Evolutionary conservation across 2,888 invertebrate genomes (phyloP), one percentile per base, ranked within the genome.

Genomic region (Drosophila barbarae): DNA sequence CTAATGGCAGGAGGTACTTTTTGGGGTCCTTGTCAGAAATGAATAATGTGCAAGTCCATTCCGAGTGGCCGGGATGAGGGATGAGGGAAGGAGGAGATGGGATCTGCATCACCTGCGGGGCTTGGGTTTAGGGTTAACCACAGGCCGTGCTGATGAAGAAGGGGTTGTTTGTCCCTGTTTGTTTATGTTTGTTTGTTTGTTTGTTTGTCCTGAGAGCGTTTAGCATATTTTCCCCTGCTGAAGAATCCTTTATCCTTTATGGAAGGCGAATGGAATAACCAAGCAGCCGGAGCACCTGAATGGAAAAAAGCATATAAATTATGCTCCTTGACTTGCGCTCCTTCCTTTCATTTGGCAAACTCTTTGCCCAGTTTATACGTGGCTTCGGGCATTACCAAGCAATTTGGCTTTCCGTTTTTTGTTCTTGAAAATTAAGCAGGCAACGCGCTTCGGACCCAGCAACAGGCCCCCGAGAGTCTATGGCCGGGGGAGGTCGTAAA

Each of bases 381-480:
- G 12, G 8, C 18, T 35, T 53, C 18, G 61, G 69, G 72, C 72
- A 38, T 58, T 47, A 52, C 55, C 60, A 74, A 71, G 72, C 72
- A 64, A 53, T 67, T 74, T 58, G 35, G 21, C 32, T 10, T 36
- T 12, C 46, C 35, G 18, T 10, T 44, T 44, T 18, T 44, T 56
- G 18, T 47, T 57, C 10, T 10, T 26, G 1, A 26, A 26, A 50
- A 64, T 34, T n/a, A 44, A 21, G 53, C 34, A 46, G 26, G 4
- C 50, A 41, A 49, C 46, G 53, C 59, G 39, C 39, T 12, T 38
- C 12, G 2, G 1, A 47, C 49, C 44, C 57, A 67, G 68, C 68
- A 68, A 68, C 68, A 68, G 68, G 55, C 55, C 53, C 49, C 23
- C 23, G 28, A 35, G n/a, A 12, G 10, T 34, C 15, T 5, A 34